Evolutionary conservation across 2,113 vertebrate genomes (phyloP), one percentile per base, ranked within the genome.

Genomic region (Protobothrops mucrosquamatus): DNA sequence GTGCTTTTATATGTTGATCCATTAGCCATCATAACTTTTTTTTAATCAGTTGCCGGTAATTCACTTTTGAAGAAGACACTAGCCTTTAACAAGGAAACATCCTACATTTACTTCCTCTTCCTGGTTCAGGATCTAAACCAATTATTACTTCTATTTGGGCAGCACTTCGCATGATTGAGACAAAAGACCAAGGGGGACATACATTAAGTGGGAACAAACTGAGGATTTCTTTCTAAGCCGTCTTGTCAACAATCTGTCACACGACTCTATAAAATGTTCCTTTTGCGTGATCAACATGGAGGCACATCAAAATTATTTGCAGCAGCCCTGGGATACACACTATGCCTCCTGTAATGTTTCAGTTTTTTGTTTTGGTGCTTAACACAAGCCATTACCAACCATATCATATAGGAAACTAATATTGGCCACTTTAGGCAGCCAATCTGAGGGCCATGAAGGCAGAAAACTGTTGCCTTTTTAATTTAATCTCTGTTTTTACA

Each of bases 81-180:
- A 54, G 52, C 87, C 46, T 85, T 93, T 74, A 94, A 90, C 64
- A 92, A 95, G 69, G 89, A 92, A 91, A 94, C 29, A 69, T 18
- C 14, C 52, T 3, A 54, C 89, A 74, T 69, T 61, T 39, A 94
- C 55, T 55, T 96, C 96, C 34, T 81, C 34, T 43, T 81, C 34
- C 86, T 92, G 92, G 0, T 6, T 94, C n/a, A 26, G 61, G 85
- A 93, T 91, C 94, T 92, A 87, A 89, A 29, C 91, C 90, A 29
- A 64, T 92, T 88, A 88, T 57, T 43, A 88, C 55, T 43, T 92
- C 93, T 89, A 87, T 74, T 59, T 89, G 61, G 15, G 4, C 57
- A 48, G 26, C 55, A 48, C 18, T 59, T 91, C 26, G 22, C 91
- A 87, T n/a, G 26, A 34, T 39, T 51, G 12, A 69, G 29, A 4